Evolutionary conservation across 92 coral and sea anemone genomes (phyloP).

Genomic region (Heliopora coerulea): DNA sequence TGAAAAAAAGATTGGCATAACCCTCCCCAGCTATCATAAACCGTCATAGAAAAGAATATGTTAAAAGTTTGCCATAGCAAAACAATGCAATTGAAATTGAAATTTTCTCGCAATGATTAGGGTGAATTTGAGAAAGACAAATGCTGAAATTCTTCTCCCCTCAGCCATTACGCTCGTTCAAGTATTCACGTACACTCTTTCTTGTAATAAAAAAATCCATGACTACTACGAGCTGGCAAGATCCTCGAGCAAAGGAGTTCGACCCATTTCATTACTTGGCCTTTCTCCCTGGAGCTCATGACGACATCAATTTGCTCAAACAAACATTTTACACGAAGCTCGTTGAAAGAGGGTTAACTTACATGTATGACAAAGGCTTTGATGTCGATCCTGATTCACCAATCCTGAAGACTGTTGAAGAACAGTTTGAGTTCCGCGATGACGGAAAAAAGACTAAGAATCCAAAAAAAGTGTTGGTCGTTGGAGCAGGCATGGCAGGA

Average conservation of each 20-base stretch:
- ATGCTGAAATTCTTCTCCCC: too few species aligned
- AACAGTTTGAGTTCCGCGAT: not conserved
- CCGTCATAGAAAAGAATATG: too few species aligned
- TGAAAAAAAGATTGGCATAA: too few species aligned
- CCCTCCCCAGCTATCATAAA: too few species aligned
- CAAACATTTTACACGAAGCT: constrained; percentile 3
- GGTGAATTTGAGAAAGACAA: too few species aligned
- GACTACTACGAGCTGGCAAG: not conserved
- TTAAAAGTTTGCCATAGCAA: too few species aligned
- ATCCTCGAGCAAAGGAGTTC: not conserved
- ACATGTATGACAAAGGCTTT: not conserved
- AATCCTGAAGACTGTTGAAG: not conserved
- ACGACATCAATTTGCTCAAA: constrained; percentile 2
- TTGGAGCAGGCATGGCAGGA: constrained; percentile 37
- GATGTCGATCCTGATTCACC: constrained; percentile 37
- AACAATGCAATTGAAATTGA: too few species aligned
- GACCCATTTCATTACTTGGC: constrained; percentile 17
- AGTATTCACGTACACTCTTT: too few species aligned
- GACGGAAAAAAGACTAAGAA: constrained; percentile 8
- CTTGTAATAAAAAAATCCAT: too few species aligned
- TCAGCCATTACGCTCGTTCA: too few species aligned
- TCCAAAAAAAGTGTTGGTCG: constrained; percentile 19
- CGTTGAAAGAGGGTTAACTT: constrained; percentile 12
- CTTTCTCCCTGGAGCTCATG: constrained; percentile 23
- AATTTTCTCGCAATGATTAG: too few species aligned